phyloP scores from a whole-genome alignment of 2,113 vertebrate genomes.

The Dicaeum eximium region DNA sequence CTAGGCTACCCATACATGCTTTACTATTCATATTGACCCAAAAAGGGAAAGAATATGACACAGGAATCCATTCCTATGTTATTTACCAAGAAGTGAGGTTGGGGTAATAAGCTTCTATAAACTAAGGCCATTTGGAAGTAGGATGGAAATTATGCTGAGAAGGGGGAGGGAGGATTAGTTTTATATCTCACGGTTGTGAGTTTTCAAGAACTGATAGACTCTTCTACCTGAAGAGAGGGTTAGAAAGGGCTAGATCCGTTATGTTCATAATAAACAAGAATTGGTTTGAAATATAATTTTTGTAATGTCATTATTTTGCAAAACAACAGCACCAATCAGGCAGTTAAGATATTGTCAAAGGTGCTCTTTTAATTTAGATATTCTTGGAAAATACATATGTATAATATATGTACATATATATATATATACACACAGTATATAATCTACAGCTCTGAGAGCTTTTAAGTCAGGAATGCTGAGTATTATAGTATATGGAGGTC shows the following conservation, averaged over 20 bases:
- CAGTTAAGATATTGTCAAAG: constrained; percentile 77
- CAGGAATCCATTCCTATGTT: constrained; percentile 60
- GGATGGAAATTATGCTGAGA: constrained; percentile 62
- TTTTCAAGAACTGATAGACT: constrained; percentile 66
- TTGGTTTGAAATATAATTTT: constrained; percentile 69
- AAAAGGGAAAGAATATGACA: constrained; percentile 62
- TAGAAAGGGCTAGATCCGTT: constrained; percentile 82
- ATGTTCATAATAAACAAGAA: constrained; percentile 70
- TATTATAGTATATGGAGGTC: constrained; percentile 80
- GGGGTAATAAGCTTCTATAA: constrained; percentile 63
- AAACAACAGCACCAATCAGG: constrained; percentile 69
- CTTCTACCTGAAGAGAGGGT: constrained; percentile 71
- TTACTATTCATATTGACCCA: constrained; percentile 59
- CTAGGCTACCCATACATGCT: constrained; percentile 51
- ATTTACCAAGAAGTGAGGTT: constrained; percentile 64
- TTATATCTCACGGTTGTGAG: constrained; percentile 70
- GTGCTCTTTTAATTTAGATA: constrained; percentile 79
- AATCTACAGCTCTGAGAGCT: constrained; percentile 82
- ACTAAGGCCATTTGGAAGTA: constrained; percentile 69
- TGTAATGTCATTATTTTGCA: constrained; percentile 76
- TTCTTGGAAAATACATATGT: constrained; percentile 74
- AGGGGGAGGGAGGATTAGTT: constrained; percentile 67
- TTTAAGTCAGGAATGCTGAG: constrained; percentile 81
- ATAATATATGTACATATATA: constrained; percentile 81
- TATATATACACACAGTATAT: constrained; percentile 82